Evolutionary conservation across 1,140 invertebrate species (phyloP).

Genomic region (Drosophila setifemur): DNA sequence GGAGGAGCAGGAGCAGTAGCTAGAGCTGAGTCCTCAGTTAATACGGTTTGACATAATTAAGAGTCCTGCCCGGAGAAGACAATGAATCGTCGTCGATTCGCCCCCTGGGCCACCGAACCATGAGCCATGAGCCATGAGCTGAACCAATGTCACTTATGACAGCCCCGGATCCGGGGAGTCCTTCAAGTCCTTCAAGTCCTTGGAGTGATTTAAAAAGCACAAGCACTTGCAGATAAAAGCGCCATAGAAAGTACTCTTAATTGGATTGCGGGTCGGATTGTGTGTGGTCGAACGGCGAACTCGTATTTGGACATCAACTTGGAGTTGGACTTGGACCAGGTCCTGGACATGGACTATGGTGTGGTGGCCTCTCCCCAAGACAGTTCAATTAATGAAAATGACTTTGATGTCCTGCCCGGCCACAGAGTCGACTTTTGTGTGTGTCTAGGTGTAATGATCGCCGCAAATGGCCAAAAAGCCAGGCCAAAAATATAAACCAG

Average conservation of each 20-base stretch:
- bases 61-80: not conserved
- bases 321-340: not conserved
- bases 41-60: constrained; percentile 56
- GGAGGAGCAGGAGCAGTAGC: not conserved
- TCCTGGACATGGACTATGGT: not conserved
- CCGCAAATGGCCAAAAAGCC: constrained; percentile 16
- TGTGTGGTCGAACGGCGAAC: constrained; percentile 6
- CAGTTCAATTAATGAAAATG: constrained; percentile 53
- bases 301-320: not conserved
- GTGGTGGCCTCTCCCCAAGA: not conserved
- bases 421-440: constrained; percentile 31
- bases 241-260: constrained; percentile 47
- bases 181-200: not conserved
- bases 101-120: not conserved
- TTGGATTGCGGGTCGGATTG: constrained; percentile 46
- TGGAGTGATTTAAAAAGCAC: constrained; percentile 30
- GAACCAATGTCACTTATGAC: constrained; percentile 48
- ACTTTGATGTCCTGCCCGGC: constrained; percentile 43
- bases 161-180: not conserved
- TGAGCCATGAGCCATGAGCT: not conserved
- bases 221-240: constrained; percentile 44
- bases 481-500: not conserved
- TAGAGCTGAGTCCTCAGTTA: constrained; percentile 5
- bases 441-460: constrained; percentile 54
- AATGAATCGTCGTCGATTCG: constrained; percentile 7